Base-by-base conservation (phyloP, 2,888 invertebrate species). In the Tetragnatha montana region DNA sequence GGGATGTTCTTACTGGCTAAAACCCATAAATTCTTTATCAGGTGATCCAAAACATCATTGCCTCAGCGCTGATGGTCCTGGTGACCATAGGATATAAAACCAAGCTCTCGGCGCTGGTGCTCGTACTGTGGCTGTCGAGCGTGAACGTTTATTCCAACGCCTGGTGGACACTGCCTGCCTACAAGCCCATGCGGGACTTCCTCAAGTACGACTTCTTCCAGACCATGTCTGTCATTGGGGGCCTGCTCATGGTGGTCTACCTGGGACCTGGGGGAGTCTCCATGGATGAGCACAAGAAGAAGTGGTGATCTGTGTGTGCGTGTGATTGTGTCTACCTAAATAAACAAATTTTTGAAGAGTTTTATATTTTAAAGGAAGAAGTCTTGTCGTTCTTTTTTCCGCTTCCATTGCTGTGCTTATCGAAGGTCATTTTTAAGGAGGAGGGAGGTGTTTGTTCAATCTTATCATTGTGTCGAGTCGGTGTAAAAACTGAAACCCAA, bases 201-300 rank as follows among this genome's bases (percentile, higher is more conserved):
- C 96, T 99, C 92, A 99, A 99, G 95, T 99, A 99, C 93, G 99
- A 99, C 94, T 99, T 99, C 95, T 97, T 97, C 90, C 96, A 99
- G 97, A 99, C 99, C 73, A 95, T 99, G 93, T 99, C 99, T 74
- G 99, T 99, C 91, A 96, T 99, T 93, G 99, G 99, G 91, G 99
- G 99, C 82, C 96, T 99, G 47, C 95, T 99, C 88, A 97, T 99
- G 96, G 98, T 99, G 92, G 99, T 99, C 14, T 97, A 97, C 91
- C 95, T 99, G 91, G 99, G 99, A 68, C 99, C 99, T 70, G 99
- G 99, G 90, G 98, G 98, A 87, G 98, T 99, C 71, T 99, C 99
- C 91, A 98, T 99, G 98, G 99, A 99, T 94, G 99, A 99, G 93
- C 98, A 99, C 95, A 99, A 99, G 95, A 99, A 99, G 95, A 97